Evolutionary conservation across 2,888 invertebrate genomes (phyloP), one percentile per base, ranked within the genome.

Genomic region (Mythimna ferrago): DNA sequence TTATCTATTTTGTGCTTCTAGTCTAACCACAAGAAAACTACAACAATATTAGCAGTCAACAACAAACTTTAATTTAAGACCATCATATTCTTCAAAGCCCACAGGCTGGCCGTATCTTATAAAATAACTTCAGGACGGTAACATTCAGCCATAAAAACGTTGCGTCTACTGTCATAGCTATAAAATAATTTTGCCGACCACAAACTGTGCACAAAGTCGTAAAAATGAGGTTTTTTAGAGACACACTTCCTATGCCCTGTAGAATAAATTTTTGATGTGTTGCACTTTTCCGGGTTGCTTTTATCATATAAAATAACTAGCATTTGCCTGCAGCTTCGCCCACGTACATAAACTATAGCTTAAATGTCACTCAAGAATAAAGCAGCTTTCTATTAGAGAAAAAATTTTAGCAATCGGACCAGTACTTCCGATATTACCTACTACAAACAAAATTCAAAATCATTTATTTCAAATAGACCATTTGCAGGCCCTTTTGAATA

Each of bases 121-220:
- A 69, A 68, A 64, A 81, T 79, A 81, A 65, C 35, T 41, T 48
- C 9, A 32, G 11, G 21, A 32, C 35, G 35, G 48, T 35, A 60
- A 35, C 6, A 44, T 48, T 66, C 1, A 21, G 44, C 54, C 70
- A 74, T 82, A 81, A 80, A 80, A 78, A 41, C 38, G 48, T 19
- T 61, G 32, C 58, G 54, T 65, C 67, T 4, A 65, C 67, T 62
- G 66, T 60, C 35, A 7, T 32, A 1, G 73, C 53, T 66, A 78
- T 82, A 82, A 82, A 81, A 73, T 78, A 66, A 67, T 62, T 68
- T n/a, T 58, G 9, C 54, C 38, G 19, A 38, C 67, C 77, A 57
- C 68, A 66, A 60, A 64, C 58, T 65, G 60, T 61, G n/a, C 48
- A 56, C 57, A 53, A 3, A 58, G 62, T 71, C 67, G 51, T 81